Percentiles rank a stretch among this genome's conserved stretches.
Conservation (phyloP, 2,888 invertebrate genomes). For the Heterodera filipjevi region DNA sequence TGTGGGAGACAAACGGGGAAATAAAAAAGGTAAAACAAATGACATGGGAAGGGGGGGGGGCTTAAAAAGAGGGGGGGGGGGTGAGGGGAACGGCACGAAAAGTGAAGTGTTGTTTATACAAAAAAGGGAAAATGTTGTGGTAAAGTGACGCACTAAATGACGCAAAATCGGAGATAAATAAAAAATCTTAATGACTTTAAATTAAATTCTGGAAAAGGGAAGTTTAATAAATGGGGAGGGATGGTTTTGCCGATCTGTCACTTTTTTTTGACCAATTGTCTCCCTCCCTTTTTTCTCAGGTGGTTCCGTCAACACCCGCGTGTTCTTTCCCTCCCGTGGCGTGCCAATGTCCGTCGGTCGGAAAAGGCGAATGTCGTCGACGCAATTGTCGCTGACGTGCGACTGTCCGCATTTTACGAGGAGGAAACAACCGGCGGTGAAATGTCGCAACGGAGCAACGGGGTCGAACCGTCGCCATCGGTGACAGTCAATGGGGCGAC, state of each 20-base stretch:
- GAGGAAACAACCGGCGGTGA: conserved; percentile 24
- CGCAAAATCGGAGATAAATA: background rate
- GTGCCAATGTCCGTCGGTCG: conserved; percentile 82
- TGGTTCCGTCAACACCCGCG: conserved; percentile 91
- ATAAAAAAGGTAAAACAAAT: background rate
- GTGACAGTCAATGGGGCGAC: background rate
- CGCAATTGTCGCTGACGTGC: conserved; percentile 55
- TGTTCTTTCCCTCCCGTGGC: conserved; percentile 82
- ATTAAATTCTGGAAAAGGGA: too few relatives aligned
- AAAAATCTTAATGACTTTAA: background rate
- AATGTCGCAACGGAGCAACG: conserved; percentile 2
- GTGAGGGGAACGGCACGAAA: too few relatives aligned
- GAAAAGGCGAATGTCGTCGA: conserved; percentile 93
- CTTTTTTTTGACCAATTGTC: background rate
- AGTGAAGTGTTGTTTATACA: background rate
- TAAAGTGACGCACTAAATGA: background rate
- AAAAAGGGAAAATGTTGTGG: background rate
- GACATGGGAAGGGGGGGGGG: background rate
- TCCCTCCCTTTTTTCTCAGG: conserved; percentile 67
- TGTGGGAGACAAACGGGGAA: background rate
- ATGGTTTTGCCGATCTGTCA: too few relatives aligned
- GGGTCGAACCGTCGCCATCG: background rate
- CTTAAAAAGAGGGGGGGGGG: too few relatives aligned
- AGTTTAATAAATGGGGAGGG: too few relatives aligned
- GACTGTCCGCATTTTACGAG: conserved; percentile 52